Evolutionary conservation across 2,797 vertebrate genomes (phyloP).

Genomic region (Miichthys miiuy): DNA sequence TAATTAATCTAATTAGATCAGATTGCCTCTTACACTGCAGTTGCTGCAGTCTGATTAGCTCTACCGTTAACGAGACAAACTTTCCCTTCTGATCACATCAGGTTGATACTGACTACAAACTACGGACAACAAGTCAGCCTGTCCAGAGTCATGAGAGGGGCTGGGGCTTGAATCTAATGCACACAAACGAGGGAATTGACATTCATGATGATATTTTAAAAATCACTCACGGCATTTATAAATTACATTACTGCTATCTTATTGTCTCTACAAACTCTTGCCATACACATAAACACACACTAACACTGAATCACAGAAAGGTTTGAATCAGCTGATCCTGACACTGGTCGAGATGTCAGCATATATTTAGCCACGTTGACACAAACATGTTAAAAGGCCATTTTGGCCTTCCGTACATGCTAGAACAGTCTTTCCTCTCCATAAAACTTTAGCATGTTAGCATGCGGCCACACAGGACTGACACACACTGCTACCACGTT

Average conservation of each 20-base stretch:
- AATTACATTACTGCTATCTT: background rate
- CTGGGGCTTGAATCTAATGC: background rate
- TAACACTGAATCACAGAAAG: conserved; percentile 2
- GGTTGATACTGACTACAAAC: too few relatives aligned
- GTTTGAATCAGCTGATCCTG: background rate
- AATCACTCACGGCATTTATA: background rate
- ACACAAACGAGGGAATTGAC: background rate
- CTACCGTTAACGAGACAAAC: background rate
- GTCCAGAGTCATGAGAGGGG: background rate
- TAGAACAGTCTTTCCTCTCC: too few relatives aligned
- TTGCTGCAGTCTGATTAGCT: background rate
- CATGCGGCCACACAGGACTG: background rate
- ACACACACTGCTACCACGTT: background rate
- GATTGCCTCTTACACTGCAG: background rate
- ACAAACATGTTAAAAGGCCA: background rate
- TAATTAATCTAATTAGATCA: background rate
- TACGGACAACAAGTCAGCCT: background rate
- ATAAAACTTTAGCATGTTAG: background rate
- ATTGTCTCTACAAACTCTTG: background rate
- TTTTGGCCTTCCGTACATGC: background rate
- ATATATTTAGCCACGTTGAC: background rate
- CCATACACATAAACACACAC: background rate
- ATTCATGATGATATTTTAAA: background rate
- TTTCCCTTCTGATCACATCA: background rate
- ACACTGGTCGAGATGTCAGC: background rate